phyloP scores from a whole-genome alignment of 2,113 vertebrate genomes.

The Nerophis ophidion region DNA sequence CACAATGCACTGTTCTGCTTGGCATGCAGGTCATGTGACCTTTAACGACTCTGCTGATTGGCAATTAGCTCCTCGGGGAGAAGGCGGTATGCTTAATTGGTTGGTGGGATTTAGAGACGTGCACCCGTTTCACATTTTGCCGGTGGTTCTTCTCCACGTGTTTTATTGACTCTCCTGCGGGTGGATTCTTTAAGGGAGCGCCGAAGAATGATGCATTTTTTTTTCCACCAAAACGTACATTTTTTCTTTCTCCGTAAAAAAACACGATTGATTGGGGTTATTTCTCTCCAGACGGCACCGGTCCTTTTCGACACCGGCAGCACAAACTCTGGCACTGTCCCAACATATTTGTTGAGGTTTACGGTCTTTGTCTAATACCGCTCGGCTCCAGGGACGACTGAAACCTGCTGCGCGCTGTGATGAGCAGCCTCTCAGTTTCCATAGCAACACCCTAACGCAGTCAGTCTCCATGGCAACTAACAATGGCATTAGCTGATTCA shows the following conservation, averaged over 20 bases:
- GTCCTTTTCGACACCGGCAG: background rate
- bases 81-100: background rate
- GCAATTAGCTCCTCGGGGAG: background rate
- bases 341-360: conserved; percentile 4
- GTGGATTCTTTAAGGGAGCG: background rate
- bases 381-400: conserved; percentile 31
- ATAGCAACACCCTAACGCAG: conserved; percentile 63
- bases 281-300: background rate
- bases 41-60: conserved; percentile 8
- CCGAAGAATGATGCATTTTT: background rate
- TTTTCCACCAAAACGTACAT: background rate
- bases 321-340: background rate
- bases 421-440: conserved; percentile 63
- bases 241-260: background rate
- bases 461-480: conserved; percentile 70
- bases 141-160: background rate
- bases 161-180: background rate
- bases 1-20: background rate
- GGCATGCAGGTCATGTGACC: background rate
- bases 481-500: conserved; percentile 62
- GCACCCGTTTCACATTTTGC: background rate
- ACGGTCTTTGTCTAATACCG: conserved; percentile 14
- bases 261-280: background rate
- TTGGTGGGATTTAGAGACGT: background rate
- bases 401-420: conserved; percentile 50